Evolutionary conservation across 2,113 vertebrate genomes (phyloP), one percentile per base, ranked within the genome.

Genomic region (Mesoclemmys tuberculata): DNA sequence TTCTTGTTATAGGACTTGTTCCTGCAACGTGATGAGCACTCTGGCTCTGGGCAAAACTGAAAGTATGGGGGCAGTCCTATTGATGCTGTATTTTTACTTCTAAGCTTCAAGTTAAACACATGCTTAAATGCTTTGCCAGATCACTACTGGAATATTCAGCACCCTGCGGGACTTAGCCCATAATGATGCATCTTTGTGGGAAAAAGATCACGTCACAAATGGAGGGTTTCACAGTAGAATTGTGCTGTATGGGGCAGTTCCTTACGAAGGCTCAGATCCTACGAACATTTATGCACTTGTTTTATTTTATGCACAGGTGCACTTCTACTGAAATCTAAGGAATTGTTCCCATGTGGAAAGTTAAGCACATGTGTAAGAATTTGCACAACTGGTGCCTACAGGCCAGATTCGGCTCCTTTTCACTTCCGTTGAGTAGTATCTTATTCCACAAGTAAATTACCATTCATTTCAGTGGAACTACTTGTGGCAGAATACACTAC

Each of bases 11-110:
- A 82, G 51, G 48, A 35, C 10, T 87, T 41, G 1, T 8, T 44
- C 22, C 3, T 5, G 16, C 3, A 41, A 82, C 16, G 12, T 0
- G 0, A 19, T 14, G 13, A 38, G 18, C 31, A 55, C 14, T 22
- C 55, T n/a, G 48, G 2, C 10, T 41, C 24, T 4, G 6, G 44
- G 71, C 38, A 75, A 44, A 26, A 44, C 22, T 74, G 13, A 41
- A 75, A 38, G 10, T 31, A 12, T 35, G 44, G n/a, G 82, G 2
- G 48, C 0, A 49, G n/a, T n/a, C 22, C 52, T 38, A 29, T 49
- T 10, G 48, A 22, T 55, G n/a, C 10, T 26, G 2, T 16, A 11
- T 24, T 49, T 82, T 13, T 11, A 54, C 35, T 38, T 4, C 7
- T 3, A 82, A 56, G 35, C 13, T 22, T 58, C 0, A 64, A 35